Conservation (phyloP, 1,140 invertebrate genomes). For the Pteromalus puparum region DNA sequence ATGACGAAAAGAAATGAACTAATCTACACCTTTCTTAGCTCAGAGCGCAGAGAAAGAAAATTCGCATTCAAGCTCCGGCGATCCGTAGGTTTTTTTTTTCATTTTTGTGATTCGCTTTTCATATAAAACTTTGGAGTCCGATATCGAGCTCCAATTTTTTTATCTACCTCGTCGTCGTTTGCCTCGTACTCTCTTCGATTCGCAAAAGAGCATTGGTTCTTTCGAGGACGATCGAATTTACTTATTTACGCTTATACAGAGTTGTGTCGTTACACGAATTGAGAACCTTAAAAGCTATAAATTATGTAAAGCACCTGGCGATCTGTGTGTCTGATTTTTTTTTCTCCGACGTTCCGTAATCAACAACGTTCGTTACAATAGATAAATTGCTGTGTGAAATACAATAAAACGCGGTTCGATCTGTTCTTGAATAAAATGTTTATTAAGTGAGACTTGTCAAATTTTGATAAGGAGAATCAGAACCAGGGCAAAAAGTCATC, state of each 20-base stretch:
- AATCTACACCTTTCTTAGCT: background rate
- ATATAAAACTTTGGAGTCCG: background rate
- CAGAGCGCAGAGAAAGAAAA: background rate
- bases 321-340: slow-evolving; percentile 21
- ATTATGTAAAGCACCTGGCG: slow-evolving; percentile 32
- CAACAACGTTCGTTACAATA: slow-evolving; percentile 17
- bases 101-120: slow-evolving; percentile 14
- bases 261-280: slow-evolving; percentile 39
- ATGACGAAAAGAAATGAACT: background rate
- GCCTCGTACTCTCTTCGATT: background rate
- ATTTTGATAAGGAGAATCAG: background rate
- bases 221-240: background rate
- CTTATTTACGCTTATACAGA: slow-evolving; percentile 9
- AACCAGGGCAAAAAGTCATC: background rate
- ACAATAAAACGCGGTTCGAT: background rate
- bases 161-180: background rate
- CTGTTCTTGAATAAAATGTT: background rate
- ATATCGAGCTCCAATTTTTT: background rate
- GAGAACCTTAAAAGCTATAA: slow-evolving; percentile 17
- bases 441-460: background rate
- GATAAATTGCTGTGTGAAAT: background rate
- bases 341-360: slow-evolving; percentile 3
- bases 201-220: slow-evolving; percentile 19
- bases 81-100: background rate
- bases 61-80: background rate